Evolutionary conservation across 1,140 invertebrate genomes (phyloP).

Genomic region (Sarcophaga bullata): DNA sequence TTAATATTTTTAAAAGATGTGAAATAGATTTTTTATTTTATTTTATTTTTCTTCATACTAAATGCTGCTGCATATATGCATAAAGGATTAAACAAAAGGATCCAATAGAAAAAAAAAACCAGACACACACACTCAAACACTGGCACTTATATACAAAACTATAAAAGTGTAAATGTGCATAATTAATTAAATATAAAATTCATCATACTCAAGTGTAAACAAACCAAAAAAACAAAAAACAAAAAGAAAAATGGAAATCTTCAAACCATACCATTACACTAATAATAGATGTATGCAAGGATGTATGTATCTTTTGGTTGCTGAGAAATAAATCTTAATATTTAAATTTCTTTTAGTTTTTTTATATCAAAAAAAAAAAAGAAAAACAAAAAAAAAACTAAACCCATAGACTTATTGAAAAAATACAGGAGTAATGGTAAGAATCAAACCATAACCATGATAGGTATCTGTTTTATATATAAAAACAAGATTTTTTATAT

Average conservation of each 20-base stretch:
- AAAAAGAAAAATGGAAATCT: not conserved
- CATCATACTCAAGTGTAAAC: not conserved
- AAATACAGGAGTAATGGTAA: not conserved
- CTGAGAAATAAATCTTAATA: constrained; percentile 35
- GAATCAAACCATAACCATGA: constrained; percentile 15
- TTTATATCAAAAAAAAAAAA: not conserved
- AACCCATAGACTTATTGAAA: no score
- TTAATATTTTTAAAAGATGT: not conserved
- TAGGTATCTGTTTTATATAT: constrained; percentile 18
- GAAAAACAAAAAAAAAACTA: no score
- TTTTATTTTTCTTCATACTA: no score
- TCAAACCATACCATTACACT: no score
- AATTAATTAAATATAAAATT: constrained; percentile 40
- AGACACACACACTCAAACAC: no score
- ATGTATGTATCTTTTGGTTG: no score
- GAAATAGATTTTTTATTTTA: not conserved
- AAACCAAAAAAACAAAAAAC: not conserved
- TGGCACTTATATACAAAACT: constrained; percentile 8
- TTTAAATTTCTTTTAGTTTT: constrained; percentile 2
- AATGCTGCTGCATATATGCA: no score
- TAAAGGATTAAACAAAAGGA: no score
- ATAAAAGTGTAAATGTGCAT: constrained; percentile 40
- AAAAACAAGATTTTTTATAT: not conserved
- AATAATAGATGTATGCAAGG: no score
- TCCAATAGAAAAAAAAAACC: no score